These are phyloP conservation scores for Trissonchulus sp. DNA, from an alignment of 2,888 invertebrate species.

Conservation along the genomic window DNA sequence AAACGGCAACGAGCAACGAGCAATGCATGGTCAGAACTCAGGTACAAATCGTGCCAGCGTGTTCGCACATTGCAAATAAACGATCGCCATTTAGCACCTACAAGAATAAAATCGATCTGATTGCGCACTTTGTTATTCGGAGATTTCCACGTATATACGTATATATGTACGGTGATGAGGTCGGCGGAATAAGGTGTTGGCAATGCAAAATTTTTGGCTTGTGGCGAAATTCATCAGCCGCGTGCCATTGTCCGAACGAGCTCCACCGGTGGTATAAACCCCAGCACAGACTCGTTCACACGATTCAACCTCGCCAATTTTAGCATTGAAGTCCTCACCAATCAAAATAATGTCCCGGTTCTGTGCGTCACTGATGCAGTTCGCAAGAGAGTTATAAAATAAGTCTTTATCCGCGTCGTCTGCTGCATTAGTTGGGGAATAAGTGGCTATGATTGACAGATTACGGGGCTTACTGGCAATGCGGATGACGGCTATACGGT, in stretches of 20 bases:
- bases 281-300: neutral
- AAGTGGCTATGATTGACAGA: neutral
- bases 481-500: neutral
- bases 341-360: neutral
- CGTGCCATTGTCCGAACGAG: too few relatives aligned
- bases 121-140: slow-evolving; percentile 13
- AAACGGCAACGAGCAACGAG: neutral
- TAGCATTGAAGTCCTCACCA: neutral
- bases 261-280: too few relatives aligned
- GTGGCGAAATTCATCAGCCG: too few relatives aligned
- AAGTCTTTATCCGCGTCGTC: neutral
- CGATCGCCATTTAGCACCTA: neutral
- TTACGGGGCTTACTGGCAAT: neutral
- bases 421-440: neutral
- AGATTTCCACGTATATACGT: too few relatives aligned
- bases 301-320: neutral
- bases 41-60: neutral
- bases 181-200: too few relatives aligned
- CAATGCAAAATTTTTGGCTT: too few relatives aligned
- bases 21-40: slow-evolving; percentile 2
- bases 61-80: neutral
- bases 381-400: neutral
- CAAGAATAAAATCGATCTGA: slow-evolving; percentile 2
- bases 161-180: too few relatives aligned
- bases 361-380: slow-evolving; percentile 2